A percentile compares a stretch with the other conserved stretches of the same genome.
Conservation (phyloP, 2,113 vertebrate genomes). For the Hystrix brachyura region DNA sequence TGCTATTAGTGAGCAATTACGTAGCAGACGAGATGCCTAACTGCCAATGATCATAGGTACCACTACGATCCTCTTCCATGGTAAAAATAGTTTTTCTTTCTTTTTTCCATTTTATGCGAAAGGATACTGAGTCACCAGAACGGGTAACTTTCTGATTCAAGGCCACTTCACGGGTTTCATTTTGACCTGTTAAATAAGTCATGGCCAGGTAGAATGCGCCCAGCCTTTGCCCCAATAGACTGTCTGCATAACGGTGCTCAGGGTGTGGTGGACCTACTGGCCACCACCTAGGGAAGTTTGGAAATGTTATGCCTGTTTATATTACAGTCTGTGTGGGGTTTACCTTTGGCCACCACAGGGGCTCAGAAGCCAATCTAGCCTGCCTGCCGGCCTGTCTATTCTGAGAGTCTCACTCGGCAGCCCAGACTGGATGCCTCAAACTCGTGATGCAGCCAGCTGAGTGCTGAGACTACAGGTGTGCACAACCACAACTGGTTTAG, state of each 20-base stretch:
- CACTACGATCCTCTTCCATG: background rate
- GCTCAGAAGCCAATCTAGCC: background rate
- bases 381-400: background rate
- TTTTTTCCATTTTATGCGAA: background rate
- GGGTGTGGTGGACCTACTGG: background rate
- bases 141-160: background rate
- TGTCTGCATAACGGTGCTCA: background rate
- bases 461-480: background rate
- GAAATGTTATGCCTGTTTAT: background rate
- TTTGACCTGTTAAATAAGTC: background rate
- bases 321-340: background rate
- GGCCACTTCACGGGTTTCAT: fast-evolving
- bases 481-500: background rate
- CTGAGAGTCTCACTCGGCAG: background rate
- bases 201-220: background rate
- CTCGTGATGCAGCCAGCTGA: background rate
- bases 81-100: background rate
- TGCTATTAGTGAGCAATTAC: background rate
- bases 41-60: background rate
- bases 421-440: background rate
- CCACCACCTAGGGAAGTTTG: background rate
- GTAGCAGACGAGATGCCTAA: background rate
- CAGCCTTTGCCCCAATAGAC: background rate
- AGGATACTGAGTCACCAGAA: background rate
- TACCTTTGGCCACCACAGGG: background rate